These are phyloP conservation scores for Merluccius polli DNA, from an alignment of 2,797 vertebrate genomes.

Conservation along the genomic window DNA sequence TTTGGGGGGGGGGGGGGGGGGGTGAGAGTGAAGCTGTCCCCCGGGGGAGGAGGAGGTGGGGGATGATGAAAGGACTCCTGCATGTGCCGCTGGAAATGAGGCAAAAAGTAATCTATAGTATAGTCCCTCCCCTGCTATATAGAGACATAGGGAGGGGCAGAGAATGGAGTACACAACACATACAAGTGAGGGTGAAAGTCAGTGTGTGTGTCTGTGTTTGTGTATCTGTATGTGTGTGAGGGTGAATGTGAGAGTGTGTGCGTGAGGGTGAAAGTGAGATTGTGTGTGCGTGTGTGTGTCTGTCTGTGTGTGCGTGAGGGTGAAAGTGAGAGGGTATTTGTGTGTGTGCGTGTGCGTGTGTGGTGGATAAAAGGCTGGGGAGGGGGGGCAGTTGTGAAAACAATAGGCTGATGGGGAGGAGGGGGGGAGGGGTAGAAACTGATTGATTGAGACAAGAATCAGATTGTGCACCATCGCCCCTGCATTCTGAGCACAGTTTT, in stretches of 20 bases:
- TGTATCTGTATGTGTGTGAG: no score
- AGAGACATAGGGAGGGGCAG: neutral
- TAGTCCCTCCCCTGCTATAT: neutral
- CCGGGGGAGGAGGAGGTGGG: neutral
- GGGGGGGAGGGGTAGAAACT: neutral
- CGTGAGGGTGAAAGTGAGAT: neutral
- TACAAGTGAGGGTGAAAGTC: no score
- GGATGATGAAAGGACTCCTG: neutral
- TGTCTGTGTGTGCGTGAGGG: no score
- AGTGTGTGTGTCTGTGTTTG: no score
- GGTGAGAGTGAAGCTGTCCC: neutral
- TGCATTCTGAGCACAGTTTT: neutral
- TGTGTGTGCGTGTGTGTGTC: no score
- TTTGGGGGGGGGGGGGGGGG: neutral
- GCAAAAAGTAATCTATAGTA: neutral
- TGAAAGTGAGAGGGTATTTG: neutral
- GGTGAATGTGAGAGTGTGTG: neutral
- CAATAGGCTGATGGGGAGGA: neutral
- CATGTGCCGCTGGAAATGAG: neutral
- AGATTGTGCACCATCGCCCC: neutral
- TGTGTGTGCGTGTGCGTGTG: neutral
- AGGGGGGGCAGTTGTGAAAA: neutral
- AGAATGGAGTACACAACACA: neutral
- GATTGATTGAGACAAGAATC: constrained; percentile 1
- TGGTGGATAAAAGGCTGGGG: neutral